These are phyloP conservation scores for Eulemur rufifrons DNA, from an alignment of 2,113 vertebrate genomes.

Conservation along the genomic window DNA sequence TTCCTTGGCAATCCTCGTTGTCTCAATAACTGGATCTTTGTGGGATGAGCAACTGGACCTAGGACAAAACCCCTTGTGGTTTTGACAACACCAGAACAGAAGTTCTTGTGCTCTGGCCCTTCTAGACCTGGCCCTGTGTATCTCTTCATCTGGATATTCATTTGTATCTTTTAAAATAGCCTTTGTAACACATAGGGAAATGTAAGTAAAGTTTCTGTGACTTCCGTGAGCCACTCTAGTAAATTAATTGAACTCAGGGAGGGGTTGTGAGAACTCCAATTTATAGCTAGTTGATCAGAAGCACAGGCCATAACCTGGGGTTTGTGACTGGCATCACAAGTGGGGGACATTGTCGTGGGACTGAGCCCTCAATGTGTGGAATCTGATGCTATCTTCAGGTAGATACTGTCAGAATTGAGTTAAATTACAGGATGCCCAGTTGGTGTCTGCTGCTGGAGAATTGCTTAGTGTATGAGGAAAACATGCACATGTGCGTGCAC, in stretches of 20 bases:
- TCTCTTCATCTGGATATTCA: background rate
- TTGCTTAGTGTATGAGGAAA: background rate
- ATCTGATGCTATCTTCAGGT: background rate
- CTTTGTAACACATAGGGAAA: background rate
- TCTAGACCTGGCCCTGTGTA: fast-evolving
- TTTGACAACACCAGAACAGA: background rate
- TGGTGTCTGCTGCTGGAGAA: background rate
- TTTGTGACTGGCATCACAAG: background rate
- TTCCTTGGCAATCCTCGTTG: no score
- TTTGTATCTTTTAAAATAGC: background rate
- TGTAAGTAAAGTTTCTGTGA: background rate
- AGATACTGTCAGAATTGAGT: background rate
- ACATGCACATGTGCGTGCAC: background rate
- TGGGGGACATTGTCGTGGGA: no score
- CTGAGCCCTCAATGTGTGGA: background rate
- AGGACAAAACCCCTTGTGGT: no score
- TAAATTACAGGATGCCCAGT: background rate
- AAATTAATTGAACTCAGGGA: background rate
- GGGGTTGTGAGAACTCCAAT: background rate
- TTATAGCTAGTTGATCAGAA: background rate
- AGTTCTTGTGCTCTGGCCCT: background rate
- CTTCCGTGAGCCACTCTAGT: background rate
- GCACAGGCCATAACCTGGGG: background rate
- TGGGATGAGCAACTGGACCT: background rate
- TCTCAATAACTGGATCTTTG: no score